Evolutionary conservation across 2,888 invertebrate genomes (phyloP), one percentile per base, ranked within the genome.

Genomic region (Apodemia duryi): DNA sequence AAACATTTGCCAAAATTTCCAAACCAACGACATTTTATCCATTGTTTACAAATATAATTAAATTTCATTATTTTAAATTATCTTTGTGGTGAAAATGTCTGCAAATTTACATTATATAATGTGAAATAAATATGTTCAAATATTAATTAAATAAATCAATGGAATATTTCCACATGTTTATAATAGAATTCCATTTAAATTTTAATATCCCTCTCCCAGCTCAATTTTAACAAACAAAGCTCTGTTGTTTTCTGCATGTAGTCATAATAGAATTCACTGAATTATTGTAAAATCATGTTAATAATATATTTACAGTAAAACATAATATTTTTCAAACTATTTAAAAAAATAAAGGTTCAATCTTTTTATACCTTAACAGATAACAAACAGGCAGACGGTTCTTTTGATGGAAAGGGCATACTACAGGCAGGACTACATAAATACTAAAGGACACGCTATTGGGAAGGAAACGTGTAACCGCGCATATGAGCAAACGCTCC

Each of bases 41-140:
- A 5, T 13, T 46, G 13, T 11, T 46, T 46, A 46, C 46, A 46
- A 46, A 46, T 41, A 10, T 43, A 11, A 4, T 43, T 43, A 11
- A 11, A 11, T 43, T 43, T 43, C 43, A 43, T 29, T 54, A 28
- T 54, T 11, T 28, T 54, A 29, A 54, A 29, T 54, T 54, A 29
- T 29, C 29, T 10, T 29, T 54, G 28, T 54, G 54, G 29, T 6
- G 1, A 11, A 54, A 54, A 46, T 46, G 7, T 13, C 11, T 46
- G 46, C 46, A 54, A 54, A 32, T 54, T 54, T 54, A 54, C 54
- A 54, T 11, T 29, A 54, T 32, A 54, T 54, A 54, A 54, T 54
- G 54, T 54, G 11, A 4, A 28, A 54, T 54, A 54, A 54, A 54
- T 54, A 54, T 10, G 29, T 28, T 28, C 54, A 54, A 54, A 11